Evolutionary conservation across 2,888 invertebrate species (phyloP).

Genomic region (Achlya flavicornis): DNA sequence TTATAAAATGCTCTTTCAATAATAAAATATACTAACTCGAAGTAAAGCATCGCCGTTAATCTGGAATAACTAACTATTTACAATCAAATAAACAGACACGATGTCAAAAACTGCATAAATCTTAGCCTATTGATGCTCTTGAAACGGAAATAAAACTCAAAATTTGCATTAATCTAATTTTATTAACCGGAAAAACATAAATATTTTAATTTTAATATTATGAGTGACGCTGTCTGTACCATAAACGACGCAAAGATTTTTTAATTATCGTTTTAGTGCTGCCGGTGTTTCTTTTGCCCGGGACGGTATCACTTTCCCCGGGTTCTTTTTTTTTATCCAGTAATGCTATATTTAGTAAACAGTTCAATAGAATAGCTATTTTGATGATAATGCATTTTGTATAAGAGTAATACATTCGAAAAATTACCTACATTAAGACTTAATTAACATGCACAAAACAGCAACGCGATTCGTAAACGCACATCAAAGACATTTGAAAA

Average conservation of each 20-base stretch:
- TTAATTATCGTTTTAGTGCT: neutral
- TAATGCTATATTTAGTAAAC: neutral
- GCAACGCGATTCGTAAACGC: constrained; percentile 36
- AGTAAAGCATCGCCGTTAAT: too few relatives aligned
- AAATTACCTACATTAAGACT: neutral
- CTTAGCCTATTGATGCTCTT: too few relatives aligned
- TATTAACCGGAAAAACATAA: neutral
- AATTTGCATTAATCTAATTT: neutral
- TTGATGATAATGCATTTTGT: neutral
- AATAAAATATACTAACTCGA: too few relatives aligned
- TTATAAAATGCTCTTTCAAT: too few relatives aligned
- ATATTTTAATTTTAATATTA: neutral
- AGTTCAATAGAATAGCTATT: neutral
- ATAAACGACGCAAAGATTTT: too few relatives aligned
- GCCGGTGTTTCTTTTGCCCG: neutral
- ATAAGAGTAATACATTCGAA: neutral
- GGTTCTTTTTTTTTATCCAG: neutral
- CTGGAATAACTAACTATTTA: too few relatives aligned
- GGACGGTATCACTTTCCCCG: neutral
- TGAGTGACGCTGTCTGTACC: too few relatives aligned
- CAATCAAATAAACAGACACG: too few relatives aligned
- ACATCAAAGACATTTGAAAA: constrained; percentile 27
- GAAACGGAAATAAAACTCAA: neutral
- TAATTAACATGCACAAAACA: constrained; percentile 24
- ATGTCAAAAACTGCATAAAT: too few relatives aligned